Evolutionary conservation across 1,140 invertebrate species (phyloP), one percentile per base, ranked within the genome.

Genomic region (Aphaenogaster floridana): DNA sequence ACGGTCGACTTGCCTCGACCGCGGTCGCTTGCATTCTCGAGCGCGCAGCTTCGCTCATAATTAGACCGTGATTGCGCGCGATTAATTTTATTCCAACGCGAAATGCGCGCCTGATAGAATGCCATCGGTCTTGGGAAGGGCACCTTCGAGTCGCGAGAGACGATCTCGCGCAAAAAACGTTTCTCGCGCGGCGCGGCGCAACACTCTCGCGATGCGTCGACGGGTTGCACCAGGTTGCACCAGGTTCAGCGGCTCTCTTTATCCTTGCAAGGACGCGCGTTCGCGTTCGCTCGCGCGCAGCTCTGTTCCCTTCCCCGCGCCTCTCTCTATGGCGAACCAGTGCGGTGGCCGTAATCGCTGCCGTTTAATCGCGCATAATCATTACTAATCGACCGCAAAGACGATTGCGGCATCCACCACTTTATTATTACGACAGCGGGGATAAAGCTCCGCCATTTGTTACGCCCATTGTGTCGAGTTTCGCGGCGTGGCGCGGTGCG

Each of bases 261-360:
- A 94, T 94, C 94, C 95, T 95, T 95, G 93, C 94, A 95, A 95
- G 94, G 94, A 94, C 94, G 93, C 87, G 76, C 74, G 72, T 54
- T 57, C 36, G 36, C 69, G 69, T 13, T 21, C 21, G 59, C 48
- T 74, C 78, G 9, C 48, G 6, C 52, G 36, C 42, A 17, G 39
- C 45, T 28, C 28, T 39, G 54, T 36, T 21, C 42, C 76, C 28
- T 45, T 36, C n/a, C 17, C 7, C 36, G 45, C 9, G 28, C 52
- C 3, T 34, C 39, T n/a, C 15, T 28, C 42, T 77, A 61, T 17
- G 15, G 64, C 64, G 86, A 59, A 76, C 36, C 50, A 63, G 64
- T 68, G 54, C 50, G 86, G 77, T 77, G 66, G 48, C 71, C 88
- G 91, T 93, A 93, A 94, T 95, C 93, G 93, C 92, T 86, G 85